Evolutionary conservation across 2,113 vertebrate species (phyloP), one percentile per base, ranked within the genome.

Genomic region (Thamnophis sirtalis): DNA sequence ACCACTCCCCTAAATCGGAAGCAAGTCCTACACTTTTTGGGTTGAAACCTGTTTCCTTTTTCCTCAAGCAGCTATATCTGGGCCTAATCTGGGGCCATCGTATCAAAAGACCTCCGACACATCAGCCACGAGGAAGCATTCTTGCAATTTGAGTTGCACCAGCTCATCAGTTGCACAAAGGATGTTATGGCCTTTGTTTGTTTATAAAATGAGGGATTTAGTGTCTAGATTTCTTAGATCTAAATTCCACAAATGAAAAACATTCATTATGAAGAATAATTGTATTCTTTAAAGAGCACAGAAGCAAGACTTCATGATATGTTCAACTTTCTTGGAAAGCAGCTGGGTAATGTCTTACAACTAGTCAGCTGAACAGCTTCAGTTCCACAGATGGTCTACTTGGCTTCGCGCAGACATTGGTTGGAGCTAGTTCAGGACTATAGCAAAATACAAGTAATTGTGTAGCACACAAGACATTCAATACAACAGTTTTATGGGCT

Each of bases 121-220:
- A 88, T 92, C 38, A 91, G 11, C 86, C 60, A 88, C 24, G 17
- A 92, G 49, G 60, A 80, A 56, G 24, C 49, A 56, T 88, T 80
- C 50, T 55, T 87, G 91, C n/a, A 87, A 24, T n/a, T 87, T 92
- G 26, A 88, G 60, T 84, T 88, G 63, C 55, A 92, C 50, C 63
- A 92, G 86, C 84, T 84, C 87, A 88, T 84, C 49, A 68, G 24
- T 56, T 92, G 73, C 63, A 84, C 60, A 80, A 92, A 92, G 17
- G 38, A 50, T 17, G 80, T 51, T 28, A 11, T 22, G 53, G 33
- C 10, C 49, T 92, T 80, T 92, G 63, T n/a, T 92, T 73, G 80
- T 24, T 55, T 73, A 86, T 58, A 50, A 58, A 91, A 60, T 9
- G 58, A 90, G 50, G n/a, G 87, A 84, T 38, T 84, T 84, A 26